Base-by-base conservation (phyloP, 2,888 invertebrate genomes). In the Sthenelais limicola region DNA sequence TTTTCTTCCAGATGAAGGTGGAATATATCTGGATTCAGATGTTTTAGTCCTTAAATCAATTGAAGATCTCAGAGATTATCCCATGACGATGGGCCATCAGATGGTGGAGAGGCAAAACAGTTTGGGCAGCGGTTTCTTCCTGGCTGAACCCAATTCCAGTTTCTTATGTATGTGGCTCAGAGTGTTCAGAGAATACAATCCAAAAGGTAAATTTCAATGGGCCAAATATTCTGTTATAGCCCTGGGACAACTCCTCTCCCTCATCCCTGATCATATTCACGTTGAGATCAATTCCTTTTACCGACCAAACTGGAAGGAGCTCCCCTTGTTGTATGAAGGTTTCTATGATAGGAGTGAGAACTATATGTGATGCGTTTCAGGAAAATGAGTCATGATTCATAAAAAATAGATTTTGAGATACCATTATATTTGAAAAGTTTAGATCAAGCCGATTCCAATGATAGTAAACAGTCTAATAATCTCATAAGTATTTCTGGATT, bases 321-420 rank as follows among this genome's bases (percentile, higher is more conserved):
- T 56, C 18, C 56, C 30, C 12, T 33, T 33, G 21, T 33, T 56
- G 3, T 56, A 56, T 21, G 32, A 32, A 33, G 56, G 56, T 12
- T 56, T 56, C 21, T 56, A 56, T 32, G 56, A 56, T 33, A 33
- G 56, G 56, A 56, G 56, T 32, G 21, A 56, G 56, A 56, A 56
- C 18, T 56, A 56, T 32, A n/a, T n/a, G n/a, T n/a, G n/a, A n/a
- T n/a, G n/a, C n/a, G n/a, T n/a, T n/a, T n/a, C n/a, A n/a, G n/a
- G n/a, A n/a, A n/a, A n/a, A n/a, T n/a, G n/a, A n/a, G n/a, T n/a
- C n/a, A n/a, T n/a, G n/a, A n/a, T n/a, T n/a, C n/a, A n/a, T n/a
- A n/a, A n/a, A n/a, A n/a, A n/a, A n/a, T n/a, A n/a, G n/a, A n/a
- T n/a, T n/a, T n/a, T n/a, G n/a, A n/a, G n/a, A n/a, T n/a, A n/a